Evolutionary conservation across 2,888 invertebrate genomes (phyloP).

Genomic region (Emmelina monodactyla): DNA sequence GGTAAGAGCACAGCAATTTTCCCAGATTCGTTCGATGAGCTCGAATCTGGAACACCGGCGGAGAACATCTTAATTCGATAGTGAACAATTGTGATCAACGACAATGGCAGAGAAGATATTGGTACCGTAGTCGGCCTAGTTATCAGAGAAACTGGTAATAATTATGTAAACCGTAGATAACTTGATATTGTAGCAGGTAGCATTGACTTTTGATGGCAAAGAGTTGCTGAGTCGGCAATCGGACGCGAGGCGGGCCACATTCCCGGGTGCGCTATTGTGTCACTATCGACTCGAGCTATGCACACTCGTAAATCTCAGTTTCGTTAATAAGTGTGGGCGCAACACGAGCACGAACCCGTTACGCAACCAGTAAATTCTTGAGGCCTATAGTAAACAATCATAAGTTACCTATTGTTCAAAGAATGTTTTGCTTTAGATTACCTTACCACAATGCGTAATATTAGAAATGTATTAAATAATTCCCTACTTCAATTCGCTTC

Average conservation of each 20-base stretch:
- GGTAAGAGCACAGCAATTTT: slow-evolving; percentile 40
- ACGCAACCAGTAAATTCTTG: too few relatives aligned
- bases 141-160: slow-evolving; percentile 19
- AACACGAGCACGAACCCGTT: slow-evolving; percentile 43
- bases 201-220: not conserved
- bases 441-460: too few relatives aligned
- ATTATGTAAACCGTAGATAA: not conserved
- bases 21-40: slow-evolving; percentile 42
- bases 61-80: slow-evolving; percentile 34
- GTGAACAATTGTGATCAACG: slow-evolving; percentile 18
- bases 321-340: slow-evolving; percentile 59
- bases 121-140: slow-evolving; percentile 37
- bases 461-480: too few relatives aligned
- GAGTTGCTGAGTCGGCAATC: slow-evolving; percentile 15
- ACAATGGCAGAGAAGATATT: slow-evolving; percentile 28
- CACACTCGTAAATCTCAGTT: slow-evolving; percentile 50
- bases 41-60: slow-evolving; percentile 38
- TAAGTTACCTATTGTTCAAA: too few relatives aligned
- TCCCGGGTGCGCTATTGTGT: slow-evolving; percentile 52
- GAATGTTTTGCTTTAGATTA: too few relatives aligned
- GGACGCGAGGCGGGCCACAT: slow-evolving; percentile 45
- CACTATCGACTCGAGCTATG: slow-evolving; percentile 38
- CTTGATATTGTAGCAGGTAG: too few relatives aligned
- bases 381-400: too few relatives aligned
- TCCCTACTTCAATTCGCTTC: not conserved